Evolutionary conservation across 2,888 invertebrate species (phyloP).

Genomic region (Nemotelus nigrinus): DNA sequence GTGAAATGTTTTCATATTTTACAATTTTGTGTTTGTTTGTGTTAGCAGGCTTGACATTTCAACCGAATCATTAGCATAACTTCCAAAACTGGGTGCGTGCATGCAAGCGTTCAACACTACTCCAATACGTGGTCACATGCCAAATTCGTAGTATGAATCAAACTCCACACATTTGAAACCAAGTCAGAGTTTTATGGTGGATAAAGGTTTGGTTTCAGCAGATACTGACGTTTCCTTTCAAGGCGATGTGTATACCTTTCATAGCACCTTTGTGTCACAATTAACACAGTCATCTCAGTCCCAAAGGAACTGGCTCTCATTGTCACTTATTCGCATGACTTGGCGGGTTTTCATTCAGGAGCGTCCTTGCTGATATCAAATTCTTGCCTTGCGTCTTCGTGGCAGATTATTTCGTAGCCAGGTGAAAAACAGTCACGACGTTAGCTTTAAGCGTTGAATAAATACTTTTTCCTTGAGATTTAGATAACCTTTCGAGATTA

Average conservation of each 20-base stretch:
- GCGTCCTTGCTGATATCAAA: conserved; percentile 15
- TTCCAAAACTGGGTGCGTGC: no score
- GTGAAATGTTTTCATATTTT: no score
- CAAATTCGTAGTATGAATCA: no score
- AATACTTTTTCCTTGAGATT: conserved; percentile 9
- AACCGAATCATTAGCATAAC: no score
- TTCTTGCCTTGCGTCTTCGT: conserved; percentile 15
- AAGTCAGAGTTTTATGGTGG: neutral
- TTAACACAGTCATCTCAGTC: no score
- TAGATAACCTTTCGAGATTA: conserved; percentile 25
- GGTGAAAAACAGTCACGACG: neutral
- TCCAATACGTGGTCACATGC: no score
- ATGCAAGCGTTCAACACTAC: no score
- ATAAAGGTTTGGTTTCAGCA: conserved; percentile 26
- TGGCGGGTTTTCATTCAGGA: conserved; percentile 11
- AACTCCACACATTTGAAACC: neutral
- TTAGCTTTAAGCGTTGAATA: conserved; percentile 9
- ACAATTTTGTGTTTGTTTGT: no score
- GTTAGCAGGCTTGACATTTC: no score
- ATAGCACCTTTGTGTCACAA: no score
- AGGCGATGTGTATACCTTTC: neutral
- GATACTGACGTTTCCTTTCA: conserved; percentile 19
- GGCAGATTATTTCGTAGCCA: neutral
- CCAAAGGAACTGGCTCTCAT: conserved; percentile 15
- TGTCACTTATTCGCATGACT: conserved; percentile 30